phyloP scores from a whole-genome alignment of 1,140 invertebrate species.

The Zaprionus kolodkinae region DNA sequence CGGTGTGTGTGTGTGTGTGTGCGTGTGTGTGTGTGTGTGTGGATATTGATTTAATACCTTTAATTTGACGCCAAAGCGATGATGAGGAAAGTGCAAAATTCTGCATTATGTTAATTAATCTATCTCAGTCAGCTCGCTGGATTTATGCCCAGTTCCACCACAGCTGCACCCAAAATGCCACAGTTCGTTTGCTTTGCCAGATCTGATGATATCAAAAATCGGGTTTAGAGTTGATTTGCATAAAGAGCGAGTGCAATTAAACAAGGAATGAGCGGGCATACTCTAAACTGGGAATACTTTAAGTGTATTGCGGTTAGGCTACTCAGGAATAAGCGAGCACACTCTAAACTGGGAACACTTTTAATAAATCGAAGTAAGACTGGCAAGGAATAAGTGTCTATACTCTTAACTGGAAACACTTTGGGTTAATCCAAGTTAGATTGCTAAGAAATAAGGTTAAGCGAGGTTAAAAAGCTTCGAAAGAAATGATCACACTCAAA shows the following conservation, averaged over 20 bases:
- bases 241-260: not conserved
- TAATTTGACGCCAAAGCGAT: not conserved
- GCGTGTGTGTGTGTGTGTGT: not conserved
- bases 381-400: too few relatives aligned
- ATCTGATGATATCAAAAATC: not conserved
- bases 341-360: not conserved
- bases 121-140: not conserved
- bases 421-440: too few relatives aligned
- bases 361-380: too few relatives aligned
- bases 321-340: not conserved
- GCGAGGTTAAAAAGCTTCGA: too few relatives aligned
- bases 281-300: too few relatives aligned
- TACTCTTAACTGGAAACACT: too few relatives aligned
- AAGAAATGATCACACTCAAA: too few relatives aligned
- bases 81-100: slow-evolving; percentile 12
- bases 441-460: too few relatives aligned
- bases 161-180: slow-evolving; percentile 19
- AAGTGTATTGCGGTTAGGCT: too few relatives aligned
- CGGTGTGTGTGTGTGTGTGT: too few relatives aligned
- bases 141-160: not conserved
- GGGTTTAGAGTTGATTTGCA: not conserved
- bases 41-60: slow-evolving; percentile 36
- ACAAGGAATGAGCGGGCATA: not conserved
- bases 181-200: slow-evolving; percentile 14
- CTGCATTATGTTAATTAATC: slow-evolving; percentile 37